These are phyloP conservation scores for Cephus spinipes DNA, from an alignment of 2,888 invertebrate species.

Conservation along the genomic window DNA sequence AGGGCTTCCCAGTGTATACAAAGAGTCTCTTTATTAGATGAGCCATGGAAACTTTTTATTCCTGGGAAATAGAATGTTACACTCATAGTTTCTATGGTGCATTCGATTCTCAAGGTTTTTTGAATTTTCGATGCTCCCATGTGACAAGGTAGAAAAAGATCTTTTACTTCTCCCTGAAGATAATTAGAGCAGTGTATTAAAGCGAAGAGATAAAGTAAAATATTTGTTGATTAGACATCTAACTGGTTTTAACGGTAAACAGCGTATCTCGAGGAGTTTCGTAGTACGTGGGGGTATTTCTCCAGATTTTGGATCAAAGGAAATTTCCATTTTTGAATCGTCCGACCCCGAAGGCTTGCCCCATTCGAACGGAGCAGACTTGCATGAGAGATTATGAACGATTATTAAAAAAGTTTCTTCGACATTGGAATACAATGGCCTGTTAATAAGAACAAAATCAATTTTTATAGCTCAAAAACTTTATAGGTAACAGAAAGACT, in stretches of 20 bases:
- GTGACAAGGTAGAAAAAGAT: constrained; percentile 62
- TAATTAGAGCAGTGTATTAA: neutral
- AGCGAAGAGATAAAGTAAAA: neutral
- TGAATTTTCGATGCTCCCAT: constrained; percentile 49
- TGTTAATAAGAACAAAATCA: constrained; percentile 14
- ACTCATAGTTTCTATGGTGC: constrained; percentile 56
- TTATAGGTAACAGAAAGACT: neutral
- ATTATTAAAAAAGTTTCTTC: constrained; percentile 44
- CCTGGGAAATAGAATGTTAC: constrained; percentile 60
- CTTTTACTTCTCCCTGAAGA: constrained; percentile 57
- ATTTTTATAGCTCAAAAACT: neutral
- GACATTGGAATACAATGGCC: constrained; percentile 48
- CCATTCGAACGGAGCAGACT: constrained; percentile 37
- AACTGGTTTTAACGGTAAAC: constrained; percentile 51
- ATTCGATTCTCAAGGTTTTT: constrained; percentile 55
- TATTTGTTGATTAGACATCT: constrained; percentile 8
- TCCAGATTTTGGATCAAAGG: constrained; percentile 52
- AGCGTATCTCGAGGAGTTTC: constrained; percentile 37
- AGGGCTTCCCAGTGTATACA: neutral
- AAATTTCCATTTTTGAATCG: constrained; percentile 46
- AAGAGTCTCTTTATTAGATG: neutral
- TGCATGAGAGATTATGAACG: constrained; percentile 51
- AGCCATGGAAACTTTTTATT: neutral
- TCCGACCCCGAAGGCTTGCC: constrained; percentile 52
- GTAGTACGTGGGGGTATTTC: constrained; percentile 38